Percentiles rank a stretch among this genome's conserved stretches.
These are phyloP conservation scores for Clepsis dumicolana DNA, from an alignment of 2,888 invertebrate species.

Conservation along the genomic window DNA sequence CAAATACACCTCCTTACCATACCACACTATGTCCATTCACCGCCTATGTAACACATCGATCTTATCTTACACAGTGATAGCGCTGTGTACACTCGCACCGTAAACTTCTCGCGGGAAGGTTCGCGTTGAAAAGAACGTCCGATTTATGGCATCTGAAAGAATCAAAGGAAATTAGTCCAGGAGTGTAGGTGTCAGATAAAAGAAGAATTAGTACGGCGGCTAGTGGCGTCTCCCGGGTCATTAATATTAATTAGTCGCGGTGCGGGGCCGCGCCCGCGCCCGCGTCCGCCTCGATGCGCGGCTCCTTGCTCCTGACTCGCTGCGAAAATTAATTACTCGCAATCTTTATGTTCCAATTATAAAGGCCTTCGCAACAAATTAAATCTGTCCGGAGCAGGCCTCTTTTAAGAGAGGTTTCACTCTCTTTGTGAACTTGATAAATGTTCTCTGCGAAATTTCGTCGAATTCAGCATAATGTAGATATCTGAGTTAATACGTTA, in stretches of 20 bases:
- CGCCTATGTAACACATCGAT: conserved; percentile 31
- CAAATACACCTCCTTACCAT: conserved; percentile 48
- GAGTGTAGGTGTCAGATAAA: conserved; percentile 70
- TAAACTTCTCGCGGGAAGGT: conserved; percentile 1
- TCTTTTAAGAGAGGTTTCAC: conserved; percentile 85
- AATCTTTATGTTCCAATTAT: conserved; percentile 87
- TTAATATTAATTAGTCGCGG: conserved; percentile 85
- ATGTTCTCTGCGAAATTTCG: conserved; percentile 82
- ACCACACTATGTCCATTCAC: conserved; percentile 34
- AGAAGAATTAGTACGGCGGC: conserved; percentile 59
- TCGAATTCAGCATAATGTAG: conserved; percentile 77
- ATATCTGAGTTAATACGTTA: conserved; percentile 75
- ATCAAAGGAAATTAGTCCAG: conserved; percentile 55
- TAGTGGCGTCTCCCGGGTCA: conserved; percentile 71
- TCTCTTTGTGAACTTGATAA: conserved; percentile 86
- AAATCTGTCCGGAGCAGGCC: conserved; percentile 85
- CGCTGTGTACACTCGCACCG: background rate
- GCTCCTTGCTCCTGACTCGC: conserved; percentile 85
- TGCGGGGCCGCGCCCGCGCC: conserved; percentile 66
- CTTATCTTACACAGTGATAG: background rate
- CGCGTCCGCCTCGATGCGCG: conserved; percentile 74
- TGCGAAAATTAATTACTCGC: conserved; percentile 86
- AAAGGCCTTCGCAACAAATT: conserved; percentile 87
- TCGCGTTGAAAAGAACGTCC: conserved; percentile 23
- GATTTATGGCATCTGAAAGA: conserved; percentile 54